Conservation (phyloP, 2,888 invertebrate genomes). For the Synanthedon myopaeformis region DNA sequence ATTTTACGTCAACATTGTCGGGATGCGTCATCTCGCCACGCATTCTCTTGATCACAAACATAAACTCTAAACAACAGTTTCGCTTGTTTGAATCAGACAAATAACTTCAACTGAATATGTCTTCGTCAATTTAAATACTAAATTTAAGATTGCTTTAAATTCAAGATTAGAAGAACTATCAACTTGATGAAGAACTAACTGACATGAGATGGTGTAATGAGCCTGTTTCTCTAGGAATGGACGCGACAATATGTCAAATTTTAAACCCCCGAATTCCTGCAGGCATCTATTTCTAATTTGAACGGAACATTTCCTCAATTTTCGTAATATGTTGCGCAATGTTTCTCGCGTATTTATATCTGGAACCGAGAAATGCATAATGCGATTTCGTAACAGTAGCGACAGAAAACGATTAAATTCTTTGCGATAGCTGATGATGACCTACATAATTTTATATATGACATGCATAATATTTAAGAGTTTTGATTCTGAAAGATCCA, state of each 20-base stretch:
- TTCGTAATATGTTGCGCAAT: constrained; percentile 4
- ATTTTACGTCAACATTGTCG: constrained; percentile 26
- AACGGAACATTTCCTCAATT: too few species aligned
- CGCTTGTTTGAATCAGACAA: too few species aligned
- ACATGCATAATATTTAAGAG: constrained; percentile 16
- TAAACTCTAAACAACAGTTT: constrained; percentile 8
- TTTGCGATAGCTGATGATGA: constrained; percentile 39
- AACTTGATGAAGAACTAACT: too few species aligned
- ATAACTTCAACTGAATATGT: too few species aligned
- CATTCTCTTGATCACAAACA: constrained; percentile 29
- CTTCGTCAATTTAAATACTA: too few species aligned
- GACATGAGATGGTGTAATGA: too few species aligned
- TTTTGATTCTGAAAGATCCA: background rate
- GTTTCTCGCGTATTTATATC: constrained; percentile 21
- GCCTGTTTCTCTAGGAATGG: too few species aligned
- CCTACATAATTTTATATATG: constrained; percentile 27
- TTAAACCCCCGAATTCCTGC: too few species aligned
- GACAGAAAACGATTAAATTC: constrained; percentile 31
- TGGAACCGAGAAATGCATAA: constrained; percentile 18
- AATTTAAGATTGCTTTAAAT: too few species aligned
- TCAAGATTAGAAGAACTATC: too few species aligned
- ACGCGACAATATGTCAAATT: too few species aligned
- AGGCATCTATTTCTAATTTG: too few species aligned
- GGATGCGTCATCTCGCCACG: constrained; percentile 29
- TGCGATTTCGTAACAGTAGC: constrained; percentile 30